phyloP scores from a whole-genome alignment of 2,113 vertebrate species.

The Cephalopterus ornatus region DNA sequence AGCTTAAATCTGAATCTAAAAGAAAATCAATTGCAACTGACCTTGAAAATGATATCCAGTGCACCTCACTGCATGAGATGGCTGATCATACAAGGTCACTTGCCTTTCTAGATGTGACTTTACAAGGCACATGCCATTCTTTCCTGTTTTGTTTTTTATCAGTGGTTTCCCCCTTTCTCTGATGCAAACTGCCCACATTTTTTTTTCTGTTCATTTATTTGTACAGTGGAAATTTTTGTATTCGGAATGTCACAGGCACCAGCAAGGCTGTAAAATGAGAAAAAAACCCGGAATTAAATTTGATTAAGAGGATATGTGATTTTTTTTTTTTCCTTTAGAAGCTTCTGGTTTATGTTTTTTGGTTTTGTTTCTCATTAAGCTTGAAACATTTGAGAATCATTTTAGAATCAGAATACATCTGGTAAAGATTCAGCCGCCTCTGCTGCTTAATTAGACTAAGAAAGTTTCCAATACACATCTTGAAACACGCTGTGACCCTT shows the following conservation, averaged over 20 bases:
- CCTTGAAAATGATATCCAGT: neutral
- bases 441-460: neutral
- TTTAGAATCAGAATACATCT: neutral
- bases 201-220: neutral
- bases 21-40: slow-evolving; percentile 15
- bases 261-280: neutral
- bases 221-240: neutral
- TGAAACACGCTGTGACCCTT: neutral
- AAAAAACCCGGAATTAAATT: neutral
- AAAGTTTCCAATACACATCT: neutral
- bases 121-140: neutral
- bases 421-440: neutral
- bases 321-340: neutral
- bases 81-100: neutral
- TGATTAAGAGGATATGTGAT: neutral
- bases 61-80: neutral
- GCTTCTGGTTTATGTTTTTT: neutral
- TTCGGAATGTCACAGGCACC: neutral
- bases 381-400: neutral
- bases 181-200: neutral
- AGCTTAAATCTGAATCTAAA: neutral
- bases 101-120: slow-evolving; percentile 8
- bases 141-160: neutral
- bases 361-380: neutral
- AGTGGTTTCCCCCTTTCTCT: neutral